Evolutionary conservation across 2,888 invertebrate species (phyloP).

Genomic region (Volucella inflata): DNA sequence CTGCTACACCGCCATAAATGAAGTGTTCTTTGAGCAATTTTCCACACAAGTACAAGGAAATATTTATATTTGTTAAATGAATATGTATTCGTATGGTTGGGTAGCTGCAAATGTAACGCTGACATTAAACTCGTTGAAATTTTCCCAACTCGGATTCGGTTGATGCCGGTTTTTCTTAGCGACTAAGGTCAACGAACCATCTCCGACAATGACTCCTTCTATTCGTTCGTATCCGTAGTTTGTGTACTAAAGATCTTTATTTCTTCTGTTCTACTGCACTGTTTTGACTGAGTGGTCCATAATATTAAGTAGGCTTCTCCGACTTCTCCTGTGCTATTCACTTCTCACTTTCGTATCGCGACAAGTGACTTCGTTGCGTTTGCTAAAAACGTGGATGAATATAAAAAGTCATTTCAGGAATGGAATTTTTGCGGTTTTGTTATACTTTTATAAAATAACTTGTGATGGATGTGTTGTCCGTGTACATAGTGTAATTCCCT

Average conservation of each 20-base stretch:
- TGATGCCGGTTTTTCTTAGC: conserved; percentile 60
- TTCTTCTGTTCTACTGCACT: conserved; percentile 49
- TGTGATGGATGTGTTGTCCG: conserved; percentile 41
- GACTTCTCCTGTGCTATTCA: conserved; percentile 54
- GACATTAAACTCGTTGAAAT: conserved; percentile 56
- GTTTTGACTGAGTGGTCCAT: conserved; percentile 63
- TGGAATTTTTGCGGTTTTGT: conserved; percentile 43
- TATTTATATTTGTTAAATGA: conserved; percentile 22
- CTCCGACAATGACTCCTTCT: conserved; percentile 50
- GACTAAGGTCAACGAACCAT: conserved; percentile 69
- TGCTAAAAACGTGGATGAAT: conserved; percentile 51
- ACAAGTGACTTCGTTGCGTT: conserved; percentile 55
- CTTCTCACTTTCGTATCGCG: conserved; percentile 50
- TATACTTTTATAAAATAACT: conserved; percentile 43
- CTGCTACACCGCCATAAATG: neutral
- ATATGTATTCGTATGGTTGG: neutral
- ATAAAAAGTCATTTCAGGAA: conserved; percentile 46
- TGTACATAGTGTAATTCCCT: conserved; percentile 53
- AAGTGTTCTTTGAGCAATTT: conserved; percentile 68
- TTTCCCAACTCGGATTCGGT: conserved; percentile 54
- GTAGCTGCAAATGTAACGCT: conserved; percentile 43
- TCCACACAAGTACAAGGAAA: conserved; percentile 52
- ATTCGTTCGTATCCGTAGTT: neutral
- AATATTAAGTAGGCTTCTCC: conserved; percentile 62
- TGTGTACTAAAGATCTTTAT: conserved; percentile 21